Base-by-base conservation (phyloP, 2,888 invertebrate genomes). In the Tholera decimalis region DNA sequence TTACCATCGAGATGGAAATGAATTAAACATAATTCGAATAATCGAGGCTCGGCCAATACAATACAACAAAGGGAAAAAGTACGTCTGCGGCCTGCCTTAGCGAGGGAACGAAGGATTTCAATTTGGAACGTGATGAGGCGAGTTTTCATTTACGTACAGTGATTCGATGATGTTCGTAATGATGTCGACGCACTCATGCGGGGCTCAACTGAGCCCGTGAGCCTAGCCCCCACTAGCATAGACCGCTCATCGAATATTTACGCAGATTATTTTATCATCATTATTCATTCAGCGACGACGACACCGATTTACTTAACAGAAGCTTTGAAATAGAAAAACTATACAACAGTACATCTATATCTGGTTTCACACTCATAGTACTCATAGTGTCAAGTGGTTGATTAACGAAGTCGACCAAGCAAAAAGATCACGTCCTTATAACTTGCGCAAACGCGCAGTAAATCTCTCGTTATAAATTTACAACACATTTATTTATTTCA, bases 1-100 rank as follows among this genome's bases (percentile, higher is more conserved):
- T 93, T 92, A 93, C 90, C 86, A 85, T 90, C 87, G 90, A 92
- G 92, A 93, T 95, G 89, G 92, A 93, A 93, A 94, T 91, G 92
- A 95, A 95, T 95, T 95, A 94, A 95, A 93, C 90, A 90, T 95
- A 95, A 95, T 95, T 95, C 92, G 92, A 93, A 94, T 94, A 95
- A 95, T 95, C 94, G 94, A 91, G 91, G 84, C 88, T 88, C 89
- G 88, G 88, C 89, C 91, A 89, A 91, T 93, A 91, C 91, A 92
- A 93, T 89, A 94, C 94, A 92, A 94, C 93, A 95, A 94, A 94
- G 90, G 92, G 92, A 89, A 91, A 90, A 91, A 90, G 90, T 90
- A 87, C 85, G 85, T 85, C 88, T 91, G 92, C 91, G 92, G 92
- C 91, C 86, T 86, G 88, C 88, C 82, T 87, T 84, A 86, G 85